Evolutionary conservation across 2,888 invertebrate species (phyloP).

Genomic region (Brenthis hecate): DNA sequence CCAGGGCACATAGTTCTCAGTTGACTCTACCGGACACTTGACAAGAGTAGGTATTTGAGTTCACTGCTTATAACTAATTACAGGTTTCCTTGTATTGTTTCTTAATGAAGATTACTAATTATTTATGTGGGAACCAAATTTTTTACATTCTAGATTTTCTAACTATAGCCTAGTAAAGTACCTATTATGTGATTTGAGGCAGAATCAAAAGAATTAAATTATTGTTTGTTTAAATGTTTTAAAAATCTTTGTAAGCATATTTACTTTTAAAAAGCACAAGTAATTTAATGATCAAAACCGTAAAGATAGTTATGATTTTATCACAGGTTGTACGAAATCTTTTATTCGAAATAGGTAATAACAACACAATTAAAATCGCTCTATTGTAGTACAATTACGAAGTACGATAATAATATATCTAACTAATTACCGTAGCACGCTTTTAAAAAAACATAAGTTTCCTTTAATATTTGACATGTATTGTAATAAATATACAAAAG

Average conservation of each 20-base stretch:
- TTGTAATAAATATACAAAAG: too few relatives aligned
- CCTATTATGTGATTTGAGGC: too few relatives aligned
- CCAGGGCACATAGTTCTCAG: constrained; percentile 26
- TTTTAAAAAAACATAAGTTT: too few relatives aligned
- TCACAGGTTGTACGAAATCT: neutral
- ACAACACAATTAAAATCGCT: neutral
- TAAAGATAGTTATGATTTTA: neutral
- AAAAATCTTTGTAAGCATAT: neutral
- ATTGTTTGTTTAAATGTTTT: neutral
- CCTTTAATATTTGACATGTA: too few relatives aligned
- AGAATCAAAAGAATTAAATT: neutral
- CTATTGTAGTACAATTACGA: too few relatives aligned
- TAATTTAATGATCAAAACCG: neutral
- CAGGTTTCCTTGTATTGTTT: constrained; percentile 22
- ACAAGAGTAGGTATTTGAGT: constrained; percentile 19
- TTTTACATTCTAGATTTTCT: too few relatives aligned
- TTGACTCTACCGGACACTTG: constrained; percentile 28
- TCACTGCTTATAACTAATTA: constrained; percentile 15
- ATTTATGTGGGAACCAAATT: too few relatives aligned
- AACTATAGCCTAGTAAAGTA: too few relatives aligned
- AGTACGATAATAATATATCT: neutral
- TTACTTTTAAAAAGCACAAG: neutral
- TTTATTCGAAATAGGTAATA: neutral
- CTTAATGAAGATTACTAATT: constrained; percentile 5
- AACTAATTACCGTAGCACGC: neutral